These are phyloP conservation scores for Myiozetetes cayanensis DNA, from an alignment of 2,113 vertebrate genomes.

Conservation along the genomic window DNA sequence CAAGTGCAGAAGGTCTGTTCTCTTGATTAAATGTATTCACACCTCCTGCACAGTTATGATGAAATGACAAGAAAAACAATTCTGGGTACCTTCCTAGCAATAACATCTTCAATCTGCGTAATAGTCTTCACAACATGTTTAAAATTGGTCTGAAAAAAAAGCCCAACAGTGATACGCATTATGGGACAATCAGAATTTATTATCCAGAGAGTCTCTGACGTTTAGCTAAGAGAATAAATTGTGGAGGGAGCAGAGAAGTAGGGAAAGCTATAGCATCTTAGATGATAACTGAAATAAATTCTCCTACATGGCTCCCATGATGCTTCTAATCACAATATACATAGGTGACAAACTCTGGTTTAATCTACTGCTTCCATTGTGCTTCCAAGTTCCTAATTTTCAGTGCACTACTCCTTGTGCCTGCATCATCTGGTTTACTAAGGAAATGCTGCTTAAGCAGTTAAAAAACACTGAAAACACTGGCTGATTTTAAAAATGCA, in stretches of 20 bases:
- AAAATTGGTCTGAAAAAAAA: neutral
- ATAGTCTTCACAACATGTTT: neutral
- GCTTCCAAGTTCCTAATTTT: neutral
- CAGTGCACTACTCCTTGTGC: neutral
- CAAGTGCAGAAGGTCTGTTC: neutral
- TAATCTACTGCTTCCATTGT: neutral
- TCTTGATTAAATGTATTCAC: neutral
- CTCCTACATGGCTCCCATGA: neutral
- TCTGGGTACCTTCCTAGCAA: neutral
- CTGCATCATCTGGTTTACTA: neutral
- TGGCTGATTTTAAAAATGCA: neutral
- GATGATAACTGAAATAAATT: neutral
- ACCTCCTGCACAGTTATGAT: neutral
- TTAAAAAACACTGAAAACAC: neutral
- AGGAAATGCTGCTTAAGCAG: neutral
- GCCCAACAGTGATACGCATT: neutral
- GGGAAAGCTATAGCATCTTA: neutral
- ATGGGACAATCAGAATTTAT: neutral
- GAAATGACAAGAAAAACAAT: neutral
- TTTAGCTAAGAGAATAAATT: neutral
- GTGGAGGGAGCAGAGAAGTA: neutral
- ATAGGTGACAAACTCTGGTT: neutral
- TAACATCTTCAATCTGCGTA: neutral
- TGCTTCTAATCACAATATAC: neutral
- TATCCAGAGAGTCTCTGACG: neutral